Conservation (phyloP, 1,140 invertebrate genomes). For the Eumaeus atala region DNA sequence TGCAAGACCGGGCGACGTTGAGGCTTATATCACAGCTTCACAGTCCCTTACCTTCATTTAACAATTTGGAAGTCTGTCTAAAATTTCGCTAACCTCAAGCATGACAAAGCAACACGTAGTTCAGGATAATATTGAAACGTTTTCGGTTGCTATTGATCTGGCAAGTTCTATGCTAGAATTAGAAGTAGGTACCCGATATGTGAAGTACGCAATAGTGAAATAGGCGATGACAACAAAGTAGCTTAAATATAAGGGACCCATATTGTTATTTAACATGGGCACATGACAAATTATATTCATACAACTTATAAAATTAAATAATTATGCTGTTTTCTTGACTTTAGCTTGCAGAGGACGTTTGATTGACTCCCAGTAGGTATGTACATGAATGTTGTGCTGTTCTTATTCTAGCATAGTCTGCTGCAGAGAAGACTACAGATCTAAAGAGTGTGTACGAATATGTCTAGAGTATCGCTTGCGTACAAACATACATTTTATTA, state of each 20-base stretch:
- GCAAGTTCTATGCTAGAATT: slow-evolving; percentile 3
- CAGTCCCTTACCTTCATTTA: slow-evolving; percentile 60
- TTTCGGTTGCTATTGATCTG: slow-evolving; percentile 28
- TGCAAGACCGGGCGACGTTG: slow-evolving; percentile 45
- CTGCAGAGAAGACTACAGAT: slow-evolving; percentile 43
- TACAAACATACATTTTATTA: slow-evolving; percentile 66
- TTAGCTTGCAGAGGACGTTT: too few relatives aligned
- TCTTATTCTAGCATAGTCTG: slow-evolving; percentile 6
- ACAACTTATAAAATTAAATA: too few relatives aligned
- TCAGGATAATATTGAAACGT: slow-evolving; percentile 44
- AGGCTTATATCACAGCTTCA: slow-evolving; percentile 9
- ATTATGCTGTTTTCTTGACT: too few relatives aligned
- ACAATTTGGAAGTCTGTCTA: slow-evolving; percentile 53
- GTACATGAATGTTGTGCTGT: not conserved
- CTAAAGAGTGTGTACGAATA: slow-evolving; percentile 55
- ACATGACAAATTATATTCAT: too few relatives aligned
- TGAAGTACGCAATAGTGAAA: too few relatives aligned
- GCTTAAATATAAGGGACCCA: too few relatives aligned
- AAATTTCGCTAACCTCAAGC: slow-evolving; percentile 32
- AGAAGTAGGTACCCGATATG: not conserved
- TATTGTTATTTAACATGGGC: too few relatives aligned
- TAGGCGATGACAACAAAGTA: too few relatives aligned
- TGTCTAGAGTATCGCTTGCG: slow-evolving; percentile 68
- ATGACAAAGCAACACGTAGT: slow-evolving; percentile 28
- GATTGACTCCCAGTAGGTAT: too few relatives aligned